Conservation (phyloP, 2,113 vertebrate species). For the Cyphomyrus plagiostoma region DNA sequence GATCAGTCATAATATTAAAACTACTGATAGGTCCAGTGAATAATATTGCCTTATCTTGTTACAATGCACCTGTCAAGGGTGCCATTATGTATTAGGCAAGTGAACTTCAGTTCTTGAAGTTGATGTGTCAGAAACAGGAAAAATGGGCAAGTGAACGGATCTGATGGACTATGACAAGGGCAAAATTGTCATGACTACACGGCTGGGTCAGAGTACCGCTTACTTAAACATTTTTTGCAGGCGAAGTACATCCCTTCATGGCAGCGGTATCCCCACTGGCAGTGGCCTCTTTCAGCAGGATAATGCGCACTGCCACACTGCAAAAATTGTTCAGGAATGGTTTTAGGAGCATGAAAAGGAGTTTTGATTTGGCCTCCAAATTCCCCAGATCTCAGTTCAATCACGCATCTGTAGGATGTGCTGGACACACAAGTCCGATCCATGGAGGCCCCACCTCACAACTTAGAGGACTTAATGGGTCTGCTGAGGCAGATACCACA, state of each 20-base stretch:
- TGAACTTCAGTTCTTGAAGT: neutral
- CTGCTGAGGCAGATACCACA: neutral
- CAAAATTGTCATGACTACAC: neutral
- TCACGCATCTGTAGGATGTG: neutral
- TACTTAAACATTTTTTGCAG: neutral
- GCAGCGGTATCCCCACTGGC: neutral
- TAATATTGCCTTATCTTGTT: neutral
- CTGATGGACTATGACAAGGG: neutral
- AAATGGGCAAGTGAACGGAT: neutral
- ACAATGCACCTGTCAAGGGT: neutral
- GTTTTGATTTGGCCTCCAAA: neutral
- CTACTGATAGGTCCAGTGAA: neutral
- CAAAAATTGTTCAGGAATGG: neutral
- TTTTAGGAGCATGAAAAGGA: neutral
- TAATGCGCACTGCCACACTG: neutral
- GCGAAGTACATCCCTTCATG: neutral
- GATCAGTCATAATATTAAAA: neutral
- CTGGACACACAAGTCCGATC: neutral
- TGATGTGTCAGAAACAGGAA: neutral
- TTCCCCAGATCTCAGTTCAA: neutral
- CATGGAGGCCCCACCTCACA: neutral
- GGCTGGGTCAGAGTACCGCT: neutral
- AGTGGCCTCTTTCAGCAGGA: neutral
- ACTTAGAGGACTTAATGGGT: neutral
- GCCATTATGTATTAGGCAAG: neutral